phyloP scores from a whole-genome alignment of 2,113 vertebrate species.

The Pica pica region DNA sequence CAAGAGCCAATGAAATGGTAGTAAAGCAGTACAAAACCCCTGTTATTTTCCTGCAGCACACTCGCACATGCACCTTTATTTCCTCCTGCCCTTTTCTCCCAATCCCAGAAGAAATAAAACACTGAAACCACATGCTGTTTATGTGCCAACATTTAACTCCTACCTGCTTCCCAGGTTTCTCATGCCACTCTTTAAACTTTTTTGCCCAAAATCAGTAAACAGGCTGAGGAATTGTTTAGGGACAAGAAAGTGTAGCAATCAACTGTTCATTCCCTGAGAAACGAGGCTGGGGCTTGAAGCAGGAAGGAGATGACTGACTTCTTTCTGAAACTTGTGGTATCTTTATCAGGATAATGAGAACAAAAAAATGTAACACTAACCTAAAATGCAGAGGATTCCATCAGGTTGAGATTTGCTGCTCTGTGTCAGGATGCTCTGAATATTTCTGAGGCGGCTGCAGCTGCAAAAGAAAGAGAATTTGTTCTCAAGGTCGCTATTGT shows the following conservation, averaged over 20 bases:
- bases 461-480: constrained; percentile 69
- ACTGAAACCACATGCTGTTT: neutral
- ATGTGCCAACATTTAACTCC: neutral
- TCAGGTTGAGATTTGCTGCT: constrained; percentile 81
- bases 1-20: neutral
- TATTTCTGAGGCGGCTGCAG: constrained; percentile 85
- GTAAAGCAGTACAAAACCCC: neutral
- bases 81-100: neutral
- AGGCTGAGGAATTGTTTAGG: neutral
- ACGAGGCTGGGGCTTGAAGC: neutral
- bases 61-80: neutral
- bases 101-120: neutral
- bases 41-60: neutral
- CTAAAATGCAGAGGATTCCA: constrained; percentile 91
- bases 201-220: neutral
- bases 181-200: neutral
- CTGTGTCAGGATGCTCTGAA: constrained; percentile 84
- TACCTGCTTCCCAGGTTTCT: neutral
- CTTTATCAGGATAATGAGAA: neutral
- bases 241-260: neutral
- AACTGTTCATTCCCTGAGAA: neutral
- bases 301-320: neutral
- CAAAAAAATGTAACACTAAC: constrained; percentile 55
- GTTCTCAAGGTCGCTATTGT: neutral
- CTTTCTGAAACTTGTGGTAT: neutral